Percentiles rank a stretch among this genome's conserved stretches.
Conservation (phyloP, 30 jellyfish, hydroid and myxozoan genomes). For the Pelagia noctiluca region DNA sequence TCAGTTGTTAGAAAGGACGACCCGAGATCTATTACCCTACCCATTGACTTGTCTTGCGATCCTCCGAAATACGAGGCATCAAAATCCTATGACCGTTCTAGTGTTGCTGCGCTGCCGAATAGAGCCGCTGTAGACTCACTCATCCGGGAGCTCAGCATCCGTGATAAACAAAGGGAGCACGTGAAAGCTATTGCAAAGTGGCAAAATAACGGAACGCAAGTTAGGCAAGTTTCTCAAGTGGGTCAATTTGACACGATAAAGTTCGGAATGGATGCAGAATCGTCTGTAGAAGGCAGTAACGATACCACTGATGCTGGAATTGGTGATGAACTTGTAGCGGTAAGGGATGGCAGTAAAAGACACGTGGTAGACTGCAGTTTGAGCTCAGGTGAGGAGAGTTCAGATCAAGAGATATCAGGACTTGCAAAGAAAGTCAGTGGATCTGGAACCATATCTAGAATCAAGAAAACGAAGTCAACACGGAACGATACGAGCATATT, state of each 20-base stretch:
- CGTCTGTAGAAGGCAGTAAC: not conserved
- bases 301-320: slow-evolving; percentile 12
- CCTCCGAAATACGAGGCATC: slow-evolving; percentile 50
- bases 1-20: slow-evolving; percentile 25
- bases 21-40: slow-evolving; percentile 25
- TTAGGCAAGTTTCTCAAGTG: slow-evolving; percentile 5
- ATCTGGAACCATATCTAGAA: slow-evolving; percentile 31
- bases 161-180: slow-evolving; percentile 30
- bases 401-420: slow-evolving; percentile 47
- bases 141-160: slow-evolving; percentile 64
- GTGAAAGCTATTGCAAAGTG: not conserved
- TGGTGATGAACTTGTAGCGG: not conserved
- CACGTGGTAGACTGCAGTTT: slow-evolving; percentile 56
- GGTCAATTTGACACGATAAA: slow-evolving; percentile 63
- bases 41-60: slow-evolving; percentile 30
- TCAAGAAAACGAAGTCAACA: slow-evolving; percentile 18
- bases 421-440: slow-evolving; percentile 52
- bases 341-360: not conserved
- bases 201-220: not conserved
- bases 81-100: slow-evolving; percentile 44
- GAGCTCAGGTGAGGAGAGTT: slow-evolving; percentile 65
- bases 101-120: slow-evolving; percentile 34
- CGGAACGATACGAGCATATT: not conserved
- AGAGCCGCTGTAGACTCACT: slow-evolving; percentile 54
- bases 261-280: slow-evolving; percentile 21